Conservation (phyloP, 2,113 vertebrate genomes). For the Vidua chalybeata region DNA sequence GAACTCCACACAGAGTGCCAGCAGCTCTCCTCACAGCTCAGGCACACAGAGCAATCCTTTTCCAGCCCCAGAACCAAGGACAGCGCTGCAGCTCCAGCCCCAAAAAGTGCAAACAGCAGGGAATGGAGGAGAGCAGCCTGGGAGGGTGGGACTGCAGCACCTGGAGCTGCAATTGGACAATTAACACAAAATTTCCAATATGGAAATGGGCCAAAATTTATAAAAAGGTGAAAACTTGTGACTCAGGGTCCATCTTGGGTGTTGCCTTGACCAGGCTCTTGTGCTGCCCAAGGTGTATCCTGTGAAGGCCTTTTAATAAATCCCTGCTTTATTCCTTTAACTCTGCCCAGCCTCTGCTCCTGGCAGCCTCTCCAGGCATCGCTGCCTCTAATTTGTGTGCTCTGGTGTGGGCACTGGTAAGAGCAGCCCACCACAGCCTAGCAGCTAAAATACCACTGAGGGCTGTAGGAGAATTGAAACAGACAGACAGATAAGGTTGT, state of each 20-base stretch:
- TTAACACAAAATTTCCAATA: no score
- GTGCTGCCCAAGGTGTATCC: not conserved
- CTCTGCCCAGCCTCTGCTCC: not conserved
- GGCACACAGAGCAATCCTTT: not conserved
- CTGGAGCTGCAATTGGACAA: not conserved
- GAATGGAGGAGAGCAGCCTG: no score
- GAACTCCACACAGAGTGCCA: accelerated
- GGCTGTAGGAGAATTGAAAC: not conserved
- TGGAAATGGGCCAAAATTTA: not conserved
- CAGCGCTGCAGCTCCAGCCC: not conserved
- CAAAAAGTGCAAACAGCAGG: not conserved
- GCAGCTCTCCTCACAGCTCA: not conserved
- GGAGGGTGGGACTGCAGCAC: not conserved
- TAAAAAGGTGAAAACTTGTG: accelerated
- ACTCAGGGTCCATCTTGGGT: accelerated
- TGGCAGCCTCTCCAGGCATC: not conserved
- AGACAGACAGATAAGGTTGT: not conserved
- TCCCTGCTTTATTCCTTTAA: not conserved
- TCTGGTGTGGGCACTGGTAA: not conserved
- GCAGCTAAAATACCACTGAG: not conserved
- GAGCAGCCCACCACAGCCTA: not conserved
- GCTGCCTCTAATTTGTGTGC: not conserved
- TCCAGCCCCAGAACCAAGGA: not conserved
- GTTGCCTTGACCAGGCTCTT: accelerated
- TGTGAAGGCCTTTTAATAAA: not conserved